Evolutionary conservation across 2,113 vertebrate species (phyloP).

Genomic region (Naja naja): DNA sequence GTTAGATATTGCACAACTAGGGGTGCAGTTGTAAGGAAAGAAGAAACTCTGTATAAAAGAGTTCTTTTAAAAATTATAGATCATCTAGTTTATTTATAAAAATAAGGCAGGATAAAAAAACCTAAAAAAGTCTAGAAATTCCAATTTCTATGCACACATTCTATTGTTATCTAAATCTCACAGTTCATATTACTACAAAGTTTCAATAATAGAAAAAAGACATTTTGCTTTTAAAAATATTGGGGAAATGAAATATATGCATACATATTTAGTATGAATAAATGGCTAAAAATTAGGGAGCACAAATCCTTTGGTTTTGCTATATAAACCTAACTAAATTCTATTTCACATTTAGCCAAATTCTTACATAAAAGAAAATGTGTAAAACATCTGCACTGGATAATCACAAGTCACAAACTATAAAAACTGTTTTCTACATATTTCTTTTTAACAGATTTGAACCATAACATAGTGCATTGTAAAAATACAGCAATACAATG

Average conservation of each 20-base stretch:
- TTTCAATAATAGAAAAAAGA: neutral
- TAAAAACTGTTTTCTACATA: neutral
- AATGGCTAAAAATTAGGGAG: slow-evolving; percentile 18
- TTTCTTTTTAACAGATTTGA: neutral
- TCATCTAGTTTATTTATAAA: neutral
- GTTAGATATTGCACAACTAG: neutral
- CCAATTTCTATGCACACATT: neutral
- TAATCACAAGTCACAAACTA: slow-evolving; percentile 19
- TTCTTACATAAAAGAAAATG: neutral
- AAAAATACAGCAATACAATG: slow-evolving; percentile 1
- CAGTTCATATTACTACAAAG: neutral
- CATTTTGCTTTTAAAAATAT: slow-evolving; percentile 18
- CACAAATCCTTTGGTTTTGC: slow-evolving; percentile 12
- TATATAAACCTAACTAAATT: slow-evolving; percentile 21
- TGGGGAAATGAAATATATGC: slow-evolving; percentile 20
- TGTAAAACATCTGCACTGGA: neutral
- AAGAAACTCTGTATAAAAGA: neutral
- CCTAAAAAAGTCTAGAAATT: neutral
- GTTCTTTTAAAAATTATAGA: neutral
- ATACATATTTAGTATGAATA: neutral
- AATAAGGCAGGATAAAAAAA: neutral
- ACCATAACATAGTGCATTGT: neutral
- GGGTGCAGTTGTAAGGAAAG: neutral
- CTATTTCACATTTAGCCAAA: neutral
- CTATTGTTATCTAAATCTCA: neutral